A percentile compares a stretch with the other conserved stretches of the same genome.
These are phyloP conservation scores for Trachymyrmex cornetzi DNA, from an alignment of 1,140 invertebrate genomes.

Conservation along the genomic window DNA sequence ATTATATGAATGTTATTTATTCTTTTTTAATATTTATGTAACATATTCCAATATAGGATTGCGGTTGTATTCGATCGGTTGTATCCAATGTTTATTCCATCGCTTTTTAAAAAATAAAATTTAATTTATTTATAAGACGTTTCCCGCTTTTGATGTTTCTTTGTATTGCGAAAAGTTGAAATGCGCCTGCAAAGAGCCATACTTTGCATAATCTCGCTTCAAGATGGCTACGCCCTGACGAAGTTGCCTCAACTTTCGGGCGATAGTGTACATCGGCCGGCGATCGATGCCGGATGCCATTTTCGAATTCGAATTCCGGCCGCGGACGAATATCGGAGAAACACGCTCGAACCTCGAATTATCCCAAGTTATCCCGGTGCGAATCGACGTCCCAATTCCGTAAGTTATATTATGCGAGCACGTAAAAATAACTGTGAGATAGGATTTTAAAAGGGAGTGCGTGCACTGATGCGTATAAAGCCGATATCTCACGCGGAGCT, in stretches of 20 bases:
- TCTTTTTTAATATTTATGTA: no score
- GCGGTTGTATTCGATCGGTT: not conserved
- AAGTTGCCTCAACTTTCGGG: conserved; percentile 57
- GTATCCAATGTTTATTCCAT: not conserved
- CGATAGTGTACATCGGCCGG: conserved; percentile 45
- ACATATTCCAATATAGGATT: no score
- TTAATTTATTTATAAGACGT: not conserved
- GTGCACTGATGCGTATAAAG: conserved; percentile 46
- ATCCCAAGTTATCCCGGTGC: conserved; percentile 13
- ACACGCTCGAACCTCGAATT: conserved; percentile 40
- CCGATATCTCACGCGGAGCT: conserved; percentile 44
- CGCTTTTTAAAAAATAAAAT: not conserved
- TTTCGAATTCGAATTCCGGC: conserved; percentile 62
- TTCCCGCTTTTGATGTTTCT: not conserved
- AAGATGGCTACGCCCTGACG: conserved; percentile 45
- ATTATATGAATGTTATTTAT: no score
- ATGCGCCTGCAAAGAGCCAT: conserved; percentile 13
- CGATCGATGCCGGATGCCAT: conserved; percentile 62
- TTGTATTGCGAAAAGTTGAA: conserved; percentile 34
- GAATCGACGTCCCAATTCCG: conserved; percentile 15
- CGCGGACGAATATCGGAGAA: conserved; percentile 42
- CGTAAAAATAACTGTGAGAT: conserved; percentile 22
- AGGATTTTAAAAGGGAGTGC: conserved; percentile 41
- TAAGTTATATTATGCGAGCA: conserved; percentile 41
- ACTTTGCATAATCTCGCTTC: conserved; percentile 54